phyloP scores from a whole-genome alignment of 2,888 invertebrate genomes.

The Oligia latruncula region DNA sequence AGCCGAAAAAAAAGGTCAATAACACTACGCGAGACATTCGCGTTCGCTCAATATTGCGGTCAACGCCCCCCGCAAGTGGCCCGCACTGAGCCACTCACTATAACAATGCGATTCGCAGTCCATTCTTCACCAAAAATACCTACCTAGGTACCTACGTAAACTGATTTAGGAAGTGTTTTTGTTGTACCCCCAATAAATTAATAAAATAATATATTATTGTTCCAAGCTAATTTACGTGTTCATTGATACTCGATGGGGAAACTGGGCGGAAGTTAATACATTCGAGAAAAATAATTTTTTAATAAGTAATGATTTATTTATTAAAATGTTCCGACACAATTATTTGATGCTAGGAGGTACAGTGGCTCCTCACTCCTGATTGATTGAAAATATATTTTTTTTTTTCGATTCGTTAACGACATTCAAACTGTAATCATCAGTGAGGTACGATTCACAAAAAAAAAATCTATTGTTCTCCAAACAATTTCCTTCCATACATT shows the following conservation, averaged over 20 bases:
- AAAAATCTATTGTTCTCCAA: not conserved
- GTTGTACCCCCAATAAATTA: not conserved
- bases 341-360: not conserved
- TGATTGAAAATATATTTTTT: not conserved
- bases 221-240: not conserved
- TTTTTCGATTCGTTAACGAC: not conserved
- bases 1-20: conserved; percentile 89
- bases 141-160: conserved; percentile 15
- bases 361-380: too few species aligned
- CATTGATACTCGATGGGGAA: not conserved
- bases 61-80: conserved; percentile 86
- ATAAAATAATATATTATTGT: not conserved
- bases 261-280: not conserved
- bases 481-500: too few species aligned
- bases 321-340: not conserved
- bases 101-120: conserved; percentile 66
- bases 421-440: not conserved
- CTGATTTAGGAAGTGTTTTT: conserved; percentile 15
- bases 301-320: not conserved
- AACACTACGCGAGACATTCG: conserved; percentile 89
- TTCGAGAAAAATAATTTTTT: not conserved
- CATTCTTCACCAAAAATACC: conserved; percentile 53
- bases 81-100: conserved; percentile 70
- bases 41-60: conserved; percentile 89
- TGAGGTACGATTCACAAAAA: conserved; percentile 11